Conservation (phyloP, 2,888 invertebrate genomes). For the Cerceris ruficornis region DNA sequence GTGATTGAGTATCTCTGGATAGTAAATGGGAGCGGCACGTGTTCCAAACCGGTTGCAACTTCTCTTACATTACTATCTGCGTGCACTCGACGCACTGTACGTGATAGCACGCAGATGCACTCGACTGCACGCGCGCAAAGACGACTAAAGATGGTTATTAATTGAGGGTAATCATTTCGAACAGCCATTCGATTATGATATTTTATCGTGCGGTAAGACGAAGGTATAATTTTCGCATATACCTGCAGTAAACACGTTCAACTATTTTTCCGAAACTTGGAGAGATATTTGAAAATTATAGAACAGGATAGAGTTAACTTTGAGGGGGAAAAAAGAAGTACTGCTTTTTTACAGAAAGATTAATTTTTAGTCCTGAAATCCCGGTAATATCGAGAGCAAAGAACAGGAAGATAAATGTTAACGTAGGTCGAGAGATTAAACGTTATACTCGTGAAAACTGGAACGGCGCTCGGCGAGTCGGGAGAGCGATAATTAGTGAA, state of each 20-base stretch:
- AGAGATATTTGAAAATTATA: too few species aligned
- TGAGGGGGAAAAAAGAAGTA: too few species aligned
- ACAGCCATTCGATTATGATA: slow-evolving; percentile 23
- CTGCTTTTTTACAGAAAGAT: too few species aligned
- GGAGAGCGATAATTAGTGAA: too few species aligned
- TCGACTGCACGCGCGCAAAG: slow-evolving; percentile 1
- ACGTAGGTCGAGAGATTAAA: too few species aligned
- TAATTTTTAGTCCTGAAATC: too few species aligned
- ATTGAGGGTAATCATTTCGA: slow-evolving; percentile 35
- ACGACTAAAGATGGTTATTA: slow-evolving; percentile 39
- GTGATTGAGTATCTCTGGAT: slow-evolving; percentile 33
- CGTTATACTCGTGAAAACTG: too few species aligned
- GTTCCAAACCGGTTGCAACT: slow-evolving; percentile 24
- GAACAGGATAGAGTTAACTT: too few species aligned
- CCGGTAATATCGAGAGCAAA: too few species aligned
- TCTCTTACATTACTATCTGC: slow-evolving; percentile 9
- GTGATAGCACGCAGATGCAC: slow-evolving; percentile 33
- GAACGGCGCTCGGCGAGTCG: too few species aligned
- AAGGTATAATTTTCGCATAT: slow-evolving; percentile 29
- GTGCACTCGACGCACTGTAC: slow-evolving; percentile 23
- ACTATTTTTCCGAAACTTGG: too few species aligned
- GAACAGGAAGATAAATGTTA: too few species aligned
- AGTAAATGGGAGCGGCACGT: slow-evolving; percentile 43
- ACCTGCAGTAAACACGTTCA: not conserved
- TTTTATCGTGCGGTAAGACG: slow-evolving; percentile 48